phyloP scores from a whole-genome alignment of 2,888 invertebrate species.

The Ophraella communa region DNA sequence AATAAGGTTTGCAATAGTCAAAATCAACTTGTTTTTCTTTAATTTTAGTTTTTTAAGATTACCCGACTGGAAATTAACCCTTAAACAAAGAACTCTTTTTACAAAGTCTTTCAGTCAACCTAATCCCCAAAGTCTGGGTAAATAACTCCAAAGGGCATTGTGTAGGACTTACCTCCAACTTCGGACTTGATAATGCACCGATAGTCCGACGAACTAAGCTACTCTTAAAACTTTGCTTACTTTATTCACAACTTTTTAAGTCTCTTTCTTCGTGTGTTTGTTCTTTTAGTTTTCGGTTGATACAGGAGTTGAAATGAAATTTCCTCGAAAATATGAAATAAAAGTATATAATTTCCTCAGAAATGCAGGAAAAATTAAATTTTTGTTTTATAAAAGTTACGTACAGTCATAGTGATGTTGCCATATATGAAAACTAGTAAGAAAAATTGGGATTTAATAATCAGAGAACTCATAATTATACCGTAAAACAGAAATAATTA shows the following conservation, averaged over 20 bases:
- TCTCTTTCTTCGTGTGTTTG: neutral
- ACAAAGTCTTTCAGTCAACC: slow-evolving; percentile 8
- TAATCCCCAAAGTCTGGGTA: slow-evolving; percentile 19
- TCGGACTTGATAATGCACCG: slow-evolving; percentile 21
- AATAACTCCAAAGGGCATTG: slow-evolving; percentile 24
- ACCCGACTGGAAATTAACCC: neutral
- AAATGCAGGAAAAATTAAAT: no score
- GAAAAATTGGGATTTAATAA: no score
- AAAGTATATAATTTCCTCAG: no score
- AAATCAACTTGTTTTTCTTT: neutral
- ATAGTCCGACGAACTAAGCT: slow-evolving; percentile 19
- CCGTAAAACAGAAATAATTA: no score
- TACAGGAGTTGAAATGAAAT: neutral
- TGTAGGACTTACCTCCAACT: slow-evolving; percentile 19
- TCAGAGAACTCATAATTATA: no score
- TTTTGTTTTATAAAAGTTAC: no score
- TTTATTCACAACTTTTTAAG: slow-evolving; percentile 15
- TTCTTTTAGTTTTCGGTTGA: neutral
- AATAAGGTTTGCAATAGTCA: no score
- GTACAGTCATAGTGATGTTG: no score
- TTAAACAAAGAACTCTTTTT: neutral
- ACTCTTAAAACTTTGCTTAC: slow-evolving; percentile 9
- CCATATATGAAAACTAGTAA: no score
- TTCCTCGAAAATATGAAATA: neutral
- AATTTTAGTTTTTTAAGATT: neutral